These are phyloP conservation scores for Otis tarda DNA, from an alignment of 2,113 vertebrate genomes.

Conservation along the genomic window DNA sequence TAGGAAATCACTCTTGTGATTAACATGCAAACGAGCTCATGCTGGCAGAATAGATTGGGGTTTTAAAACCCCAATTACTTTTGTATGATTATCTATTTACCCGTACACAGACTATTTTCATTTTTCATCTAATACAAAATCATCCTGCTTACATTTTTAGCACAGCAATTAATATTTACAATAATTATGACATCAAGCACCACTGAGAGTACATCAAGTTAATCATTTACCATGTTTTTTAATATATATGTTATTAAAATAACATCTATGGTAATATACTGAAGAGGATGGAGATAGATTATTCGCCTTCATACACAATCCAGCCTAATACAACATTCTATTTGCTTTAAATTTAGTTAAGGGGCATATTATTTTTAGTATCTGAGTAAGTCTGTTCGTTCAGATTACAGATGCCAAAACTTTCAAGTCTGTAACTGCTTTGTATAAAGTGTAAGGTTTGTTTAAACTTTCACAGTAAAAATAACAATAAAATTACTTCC, in stretches of 20 bases:
- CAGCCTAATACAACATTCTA: conserved; percentile 40
- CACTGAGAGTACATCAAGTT: conserved; percentile 69
- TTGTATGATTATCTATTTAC: conserved; percentile 99
- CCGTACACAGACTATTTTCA: conserved; percentile 99
- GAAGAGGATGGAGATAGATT: conserved; percentile 3
- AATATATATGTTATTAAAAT: conserved; percentile 68
- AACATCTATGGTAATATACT: conserved; percentile 54
- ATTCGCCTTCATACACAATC: conserved; percentile 48
- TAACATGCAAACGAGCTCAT: conserved; percentile 99
- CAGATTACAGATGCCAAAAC: conserved; percentile 53
- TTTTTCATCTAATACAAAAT: conserved; percentile 92
- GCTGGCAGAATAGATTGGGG: conserved; percentile 99
- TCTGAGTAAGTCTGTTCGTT: conserved; percentile 31
- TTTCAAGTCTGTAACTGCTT: conserved; percentile 65
- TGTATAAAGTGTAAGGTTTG: conserved; percentile 66
- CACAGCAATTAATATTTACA: conserved; percentile 84
- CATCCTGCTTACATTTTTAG: conserved; percentile 84
- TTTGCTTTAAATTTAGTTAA: conserved; percentile 65
- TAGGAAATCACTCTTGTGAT: conserved; percentile 97
- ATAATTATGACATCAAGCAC: conserved; percentile 83
- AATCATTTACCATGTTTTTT: conserved; percentile 69
- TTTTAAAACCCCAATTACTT: conserved; percentile 99
- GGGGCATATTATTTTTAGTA: conserved; percentile 62
- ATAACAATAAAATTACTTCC: conserved; percentile 75
- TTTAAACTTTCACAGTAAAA: conserved; percentile 68